phyloP scores from a whole-genome alignment of 2,113 vertebrate genomes.

The Castor canadensis region DNA sequence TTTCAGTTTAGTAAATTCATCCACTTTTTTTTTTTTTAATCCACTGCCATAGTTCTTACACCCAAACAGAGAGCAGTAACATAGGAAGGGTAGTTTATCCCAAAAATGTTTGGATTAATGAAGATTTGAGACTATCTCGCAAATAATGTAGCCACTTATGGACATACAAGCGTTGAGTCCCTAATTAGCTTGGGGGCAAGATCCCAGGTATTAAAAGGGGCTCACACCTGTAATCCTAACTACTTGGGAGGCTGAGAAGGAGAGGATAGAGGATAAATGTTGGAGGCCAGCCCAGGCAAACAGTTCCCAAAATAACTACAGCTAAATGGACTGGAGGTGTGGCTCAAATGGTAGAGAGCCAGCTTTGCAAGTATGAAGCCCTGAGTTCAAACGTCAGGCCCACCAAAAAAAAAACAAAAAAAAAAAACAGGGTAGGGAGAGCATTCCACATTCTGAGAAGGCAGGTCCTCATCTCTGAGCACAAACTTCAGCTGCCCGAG shows the following conservation, averaged over 20 bases:
- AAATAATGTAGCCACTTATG: neutral
- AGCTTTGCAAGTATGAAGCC: no score
- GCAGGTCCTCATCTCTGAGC: neutral
- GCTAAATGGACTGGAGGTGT: no score
- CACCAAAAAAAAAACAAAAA: no score
- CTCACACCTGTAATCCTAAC: no score
- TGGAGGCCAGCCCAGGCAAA: no score
- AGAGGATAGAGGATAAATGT: no score
- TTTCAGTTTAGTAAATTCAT: conserved; percentile 39
- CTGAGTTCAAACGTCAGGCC: no score
- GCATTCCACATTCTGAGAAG: neutral
- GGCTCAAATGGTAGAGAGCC: no score
- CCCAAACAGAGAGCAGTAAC: neutral
- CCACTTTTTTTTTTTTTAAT: neutral
- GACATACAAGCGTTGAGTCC: neutral
- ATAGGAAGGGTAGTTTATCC: neutral
- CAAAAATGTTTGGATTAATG: conserved; percentile 17
- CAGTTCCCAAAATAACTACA: no score
- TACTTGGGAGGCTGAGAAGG: no score
- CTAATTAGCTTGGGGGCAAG: neutral
- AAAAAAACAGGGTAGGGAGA: no score
- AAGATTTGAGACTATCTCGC: neutral
- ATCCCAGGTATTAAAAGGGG: neutral
- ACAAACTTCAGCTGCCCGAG: neutral
- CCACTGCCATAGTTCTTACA: neutral